phyloP scores from a whole-genome alignment of 1,140 invertebrate genomes.

The Drosophila santomea region DNA sequence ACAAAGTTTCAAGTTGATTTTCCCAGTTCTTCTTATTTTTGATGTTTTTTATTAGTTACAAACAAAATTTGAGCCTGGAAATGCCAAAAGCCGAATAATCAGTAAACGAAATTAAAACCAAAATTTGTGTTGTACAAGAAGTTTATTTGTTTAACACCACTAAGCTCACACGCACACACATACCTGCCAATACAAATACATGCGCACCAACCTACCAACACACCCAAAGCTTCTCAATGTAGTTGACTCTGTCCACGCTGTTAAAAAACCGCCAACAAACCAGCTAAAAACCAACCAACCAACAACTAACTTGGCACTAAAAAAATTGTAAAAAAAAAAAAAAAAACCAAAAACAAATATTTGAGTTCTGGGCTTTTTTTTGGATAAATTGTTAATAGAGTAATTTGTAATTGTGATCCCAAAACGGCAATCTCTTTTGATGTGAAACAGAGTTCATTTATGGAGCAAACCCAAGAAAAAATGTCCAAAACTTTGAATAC shows the following conservation, averaged over 20 bases:
- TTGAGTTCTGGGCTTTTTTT: slow-evolving; percentile 85
- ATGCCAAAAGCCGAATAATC: slow-evolving; percentile 7
- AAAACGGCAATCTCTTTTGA: slow-evolving; percentile 24
- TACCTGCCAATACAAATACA: slow-evolving; percentile 16
- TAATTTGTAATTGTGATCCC: slow-evolving; percentile 38
- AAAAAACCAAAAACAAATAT: slow-evolving; percentile 76
- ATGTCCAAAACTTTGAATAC: slow-evolving; percentile 85
- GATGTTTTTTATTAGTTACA: slow-evolving; percentile 57
- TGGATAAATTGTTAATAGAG: slow-evolving; percentile 26
- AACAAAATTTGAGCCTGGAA: slow-evolving; percentile 44
- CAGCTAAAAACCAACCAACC: slow-evolving; percentile 24
- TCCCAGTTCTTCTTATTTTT: slow-evolving; percentile 58
- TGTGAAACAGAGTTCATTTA: slow-evolving; percentile 31
- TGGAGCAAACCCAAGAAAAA: slow-evolving; percentile 52
- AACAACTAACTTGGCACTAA: slow-evolving; percentile 67
- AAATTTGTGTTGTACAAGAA: slow-evolving; percentile 71
- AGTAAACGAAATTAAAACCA: slow-evolving; percentile 39
- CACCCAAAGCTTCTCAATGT: slow-evolving; percentile 74
- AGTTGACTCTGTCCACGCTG: slow-evolving; percentile 66
- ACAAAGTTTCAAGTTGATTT: slow-evolving; percentile 70
- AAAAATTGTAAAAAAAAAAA: slow-evolving; percentile 19
- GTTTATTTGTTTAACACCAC: slow-evolving; percentile 76
- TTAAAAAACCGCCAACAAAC: slow-evolving; percentile 59
- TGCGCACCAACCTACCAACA: slow-evolving; percentile 28
- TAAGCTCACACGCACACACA: slow-evolving; percentile 61